These are phyloP conservation scores for Drosophila anceps DNA, from an alignment of 2,888 invertebrate species.

Conservation along the genomic window DNA sequence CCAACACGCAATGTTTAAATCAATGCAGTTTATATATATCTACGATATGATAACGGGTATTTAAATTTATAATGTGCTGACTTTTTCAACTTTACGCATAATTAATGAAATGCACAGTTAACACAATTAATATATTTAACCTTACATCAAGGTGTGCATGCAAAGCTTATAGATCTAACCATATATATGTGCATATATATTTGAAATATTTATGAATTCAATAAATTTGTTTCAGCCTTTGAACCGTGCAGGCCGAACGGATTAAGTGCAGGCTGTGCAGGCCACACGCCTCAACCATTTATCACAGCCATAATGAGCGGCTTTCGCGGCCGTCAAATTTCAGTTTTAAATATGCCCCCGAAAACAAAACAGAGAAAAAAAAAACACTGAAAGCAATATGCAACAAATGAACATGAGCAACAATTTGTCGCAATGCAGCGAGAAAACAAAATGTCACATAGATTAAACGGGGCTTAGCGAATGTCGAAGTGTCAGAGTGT, in stretches of 20 bases:
- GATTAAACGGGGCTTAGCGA: slow-evolving; percentile 59
- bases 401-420: slow-evolving; percentile 21
- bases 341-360: slow-evolving; percentile 19
- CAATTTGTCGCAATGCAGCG: slow-evolving; percentile 65
- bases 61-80: slow-evolving; percentile 21
- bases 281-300: slow-evolving; percentile 50
- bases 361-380: not conserved
- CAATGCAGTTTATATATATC: slow-evolving; percentile 3
- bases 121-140: slow-evolving; percentile 20
- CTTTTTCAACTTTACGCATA: slow-evolving; percentile 39
- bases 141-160: slow-evolving; percentile 16
- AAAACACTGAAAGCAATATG: slow-evolving; percentile 6
- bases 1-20: slow-evolving; percentile 30
- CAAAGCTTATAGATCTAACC: not conserved
- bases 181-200: not conserved
- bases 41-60: slow-evolving; percentile 28
- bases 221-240: slow-evolving; percentile 4
- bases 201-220: slow-evolving; percentile 18
- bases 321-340: slow-evolving; percentile 51
- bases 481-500: slow-evolving; percentile 36
- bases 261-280: slow-evolving; percentile 55
- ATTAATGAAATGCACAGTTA: slow-evolving; percentile 43
- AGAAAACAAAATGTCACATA: slow-evolving; percentile 63
- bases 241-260: slow-evolving; percentile 24
- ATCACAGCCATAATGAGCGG: slow-evolving; percentile 52